Evolutionary conservation across 2,888 invertebrate species (phyloP).

Genomic region (Dynastes grantii): DNA sequence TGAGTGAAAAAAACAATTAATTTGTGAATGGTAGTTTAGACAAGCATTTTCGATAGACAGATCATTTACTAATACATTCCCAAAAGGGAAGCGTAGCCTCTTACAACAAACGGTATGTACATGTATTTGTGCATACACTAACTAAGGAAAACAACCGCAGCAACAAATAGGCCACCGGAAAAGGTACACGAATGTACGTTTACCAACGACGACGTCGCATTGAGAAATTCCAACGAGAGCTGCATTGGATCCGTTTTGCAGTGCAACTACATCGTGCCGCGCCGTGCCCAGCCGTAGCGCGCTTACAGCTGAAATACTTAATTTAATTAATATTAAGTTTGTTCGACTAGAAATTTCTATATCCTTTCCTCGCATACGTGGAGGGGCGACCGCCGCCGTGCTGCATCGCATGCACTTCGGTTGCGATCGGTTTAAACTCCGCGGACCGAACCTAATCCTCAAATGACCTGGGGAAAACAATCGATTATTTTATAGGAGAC

Average conservation of each 20-base stretch:
- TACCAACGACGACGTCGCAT: too few species aligned
- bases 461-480: constrained; percentile 21
- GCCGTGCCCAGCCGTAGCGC: neutral
- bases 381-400: neutral
- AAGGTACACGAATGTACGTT: too few species aligned
- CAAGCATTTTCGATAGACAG: too few species aligned
- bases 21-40: too few species aligned
- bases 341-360: constrained; percentile 42
- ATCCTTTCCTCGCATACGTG: constrained; percentile 13
- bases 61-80: too few species aligned
- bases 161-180: too few species aligned
- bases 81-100: too few species aligned
- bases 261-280: neutral
- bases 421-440: constrained; percentile 17
- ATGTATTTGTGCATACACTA: too few species aligned
- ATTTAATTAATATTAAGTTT: constrained; percentile 45
- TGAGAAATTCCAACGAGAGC: too few species aligned
- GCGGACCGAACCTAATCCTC: constrained; percentile 15
- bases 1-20: too few species aligned
- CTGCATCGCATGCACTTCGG: neutral
- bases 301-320: constrained; percentile 35
- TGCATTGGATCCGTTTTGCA: neutral
- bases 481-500: constrained; percentile 8
- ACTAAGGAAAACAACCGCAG: too few species aligned
- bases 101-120: too few species aligned